phyloP scores from a whole-genome alignment of 2,797 vertebrate species.

The Melanotaenia parkinsoni region DNA sequence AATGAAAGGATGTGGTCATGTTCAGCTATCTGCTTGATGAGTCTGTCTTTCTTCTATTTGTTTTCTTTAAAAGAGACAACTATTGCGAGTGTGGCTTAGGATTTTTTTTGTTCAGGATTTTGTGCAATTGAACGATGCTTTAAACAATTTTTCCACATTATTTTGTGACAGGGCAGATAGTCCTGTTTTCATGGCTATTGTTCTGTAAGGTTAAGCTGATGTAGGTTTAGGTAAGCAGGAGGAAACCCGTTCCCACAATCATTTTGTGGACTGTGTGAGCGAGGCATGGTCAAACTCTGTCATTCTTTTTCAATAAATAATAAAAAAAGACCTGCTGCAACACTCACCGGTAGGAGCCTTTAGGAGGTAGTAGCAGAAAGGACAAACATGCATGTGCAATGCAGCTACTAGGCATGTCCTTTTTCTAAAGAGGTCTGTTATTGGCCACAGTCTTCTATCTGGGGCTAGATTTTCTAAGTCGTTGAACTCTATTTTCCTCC shows the following conservation, averaged over 20 bases:
- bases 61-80: neutral
- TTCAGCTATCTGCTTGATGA: too few relatives aligned
- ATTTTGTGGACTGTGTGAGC: too few relatives aligned
- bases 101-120: neutral
- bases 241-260: too few relatives aligned
- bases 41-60: neutral
- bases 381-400: neutral
- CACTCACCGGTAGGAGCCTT: neutral
- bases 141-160: too few relatives aligned
- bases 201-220: too few relatives aligned
- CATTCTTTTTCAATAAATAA: neutral
- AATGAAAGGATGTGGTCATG: neutral
- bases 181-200: too few relatives aligned
- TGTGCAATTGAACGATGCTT: neutral
- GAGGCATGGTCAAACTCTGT: neutral
- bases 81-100: neutral
- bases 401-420: neutral
- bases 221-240: too few relatives aligned
- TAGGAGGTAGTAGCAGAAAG: neutral
- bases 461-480: neutral
- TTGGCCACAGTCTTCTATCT: neutral
- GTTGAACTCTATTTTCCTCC: conserved; percentile 5
- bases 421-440: neutral
- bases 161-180: too few relatives aligned
- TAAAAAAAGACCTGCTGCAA: too few relatives aligned